Evolutionary conservation across 2,113 vertebrate genomes (phyloP).

Genomic region (Colinus virginianus): DNA sequence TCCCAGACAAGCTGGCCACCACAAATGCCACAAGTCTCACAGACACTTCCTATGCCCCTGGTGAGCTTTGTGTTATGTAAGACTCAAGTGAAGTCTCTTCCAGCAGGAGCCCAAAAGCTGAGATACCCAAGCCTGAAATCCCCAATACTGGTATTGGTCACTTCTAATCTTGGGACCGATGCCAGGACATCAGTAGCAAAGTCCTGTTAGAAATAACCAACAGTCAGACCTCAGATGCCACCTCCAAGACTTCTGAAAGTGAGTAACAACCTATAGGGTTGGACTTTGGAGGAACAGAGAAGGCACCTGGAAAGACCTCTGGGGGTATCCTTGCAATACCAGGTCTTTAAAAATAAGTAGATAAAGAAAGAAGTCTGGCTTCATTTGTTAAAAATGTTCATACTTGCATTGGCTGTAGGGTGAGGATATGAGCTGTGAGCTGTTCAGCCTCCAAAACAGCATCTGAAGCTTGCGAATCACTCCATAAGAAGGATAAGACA

Average conservation of each 20-base stretch:
- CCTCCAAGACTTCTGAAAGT: neutral
- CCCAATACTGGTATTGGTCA: rapidly evolving
- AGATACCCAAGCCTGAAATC: neutral
- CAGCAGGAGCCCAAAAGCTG: neutral
- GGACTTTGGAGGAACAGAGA: neutral
- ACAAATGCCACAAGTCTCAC: too few relatives aligned
- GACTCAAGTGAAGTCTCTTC: neutral
- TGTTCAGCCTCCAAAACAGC: neutral
- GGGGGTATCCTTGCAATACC: neutral
- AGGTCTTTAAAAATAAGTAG: neutral
- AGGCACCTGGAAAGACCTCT: neutral
- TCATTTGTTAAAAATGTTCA: neutral
- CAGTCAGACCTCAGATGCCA: neutral
- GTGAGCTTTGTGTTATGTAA: neutral
- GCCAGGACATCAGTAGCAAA: neutral
- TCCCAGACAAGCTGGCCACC: neutral
- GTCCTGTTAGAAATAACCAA: neutral
- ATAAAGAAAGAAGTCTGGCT: neutral
- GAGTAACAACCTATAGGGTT: neutral
- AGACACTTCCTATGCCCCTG: neutral
- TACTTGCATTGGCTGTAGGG: rapidly evolving
- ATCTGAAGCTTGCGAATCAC: neutral
- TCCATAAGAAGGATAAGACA: neutral
- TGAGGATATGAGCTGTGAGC: neutral
- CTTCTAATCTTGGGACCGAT: rapidly evolving